Evolutionary conservation across 2,888 invertebrate genomes (phyloP), one percentile per base, ranked within the genome.

Genomic region (Azorinus chamasolen): DNA sequence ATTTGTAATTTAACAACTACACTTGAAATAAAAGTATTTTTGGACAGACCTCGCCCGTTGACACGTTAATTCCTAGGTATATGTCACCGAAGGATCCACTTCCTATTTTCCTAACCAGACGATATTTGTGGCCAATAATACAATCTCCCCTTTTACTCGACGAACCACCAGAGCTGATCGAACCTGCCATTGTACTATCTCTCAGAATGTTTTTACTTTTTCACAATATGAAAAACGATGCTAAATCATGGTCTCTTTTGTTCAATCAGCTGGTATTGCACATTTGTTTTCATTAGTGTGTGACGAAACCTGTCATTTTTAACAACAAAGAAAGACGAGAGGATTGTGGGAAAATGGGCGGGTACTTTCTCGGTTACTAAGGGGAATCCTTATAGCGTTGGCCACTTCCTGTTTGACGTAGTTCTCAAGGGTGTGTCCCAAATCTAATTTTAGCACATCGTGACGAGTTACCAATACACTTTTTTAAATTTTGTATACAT

Each of bases 21-120:
- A n/a, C n/a, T n/a, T n/a, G n/a, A n/a, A n/a, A n/a, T n/a, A n/a
- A n/a, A n/a, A n/a, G n/a, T n/a, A 14, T 50, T 61, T 45, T 25
- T 70, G 24, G 59, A 78, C 89, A 76, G 74, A 92, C 92, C 89
- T 92, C 92, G 66, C 92, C 92, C 78, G 89, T 91, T 22, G 89
- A 74, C 48, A 89, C 86, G 81, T 92, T 92, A 61, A 93, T 91
- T 48, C 91, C 92, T 48, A 93, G 85, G 80, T 92, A 93, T 74
- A 93, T 93, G 76, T 93, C 93, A 27, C 93, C 93, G 79, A 93
- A 93, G 12, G 92, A 93, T 43, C 93, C 93, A 88, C 92, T 92
- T 72, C 93, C 93, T 64, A 93, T 93, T 85, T 93, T 93, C 78
- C 93, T 85, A 24, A 93, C 89, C 71, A 93, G 86, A 74, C 91